Percentiles rank a stretch among this genome's conserved stretches.
phyloP scores from a whole-genome alignment of 2,888 invertebrate species.

The Seladonia tumulorum region DNA sequence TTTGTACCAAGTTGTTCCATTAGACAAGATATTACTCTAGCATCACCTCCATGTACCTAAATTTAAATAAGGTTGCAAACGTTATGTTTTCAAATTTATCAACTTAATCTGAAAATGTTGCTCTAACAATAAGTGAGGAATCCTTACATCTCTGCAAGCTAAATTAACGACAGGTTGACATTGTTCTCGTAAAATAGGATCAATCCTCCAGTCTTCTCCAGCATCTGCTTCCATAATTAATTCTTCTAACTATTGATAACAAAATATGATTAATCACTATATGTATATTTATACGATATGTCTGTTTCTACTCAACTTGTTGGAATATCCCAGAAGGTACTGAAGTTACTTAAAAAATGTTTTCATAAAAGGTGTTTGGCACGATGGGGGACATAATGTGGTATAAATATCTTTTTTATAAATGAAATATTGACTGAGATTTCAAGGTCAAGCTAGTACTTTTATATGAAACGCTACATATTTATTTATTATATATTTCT shows the following conservation, averaged over 20 bases:
- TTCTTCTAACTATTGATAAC: slow-evolving; percentile 88
- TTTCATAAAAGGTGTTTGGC: no score
- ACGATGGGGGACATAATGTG: background rate
- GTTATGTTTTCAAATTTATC: slow-evolving; percentile 65
- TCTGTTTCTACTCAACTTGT: background rate
- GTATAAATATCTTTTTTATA: no score
- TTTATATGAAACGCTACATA: no score
- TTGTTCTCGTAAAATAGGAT: slow-evolving; percentile 94
- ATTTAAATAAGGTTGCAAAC: slow-evolving; percentile 21
- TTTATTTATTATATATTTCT: no score
- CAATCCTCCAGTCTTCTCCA: slow-evolving; percentile 98
- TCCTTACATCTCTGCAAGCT: slow-evolving; percentile 88
- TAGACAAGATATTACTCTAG: slow-evolving; percentile 95
- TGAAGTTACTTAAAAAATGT: background rate
- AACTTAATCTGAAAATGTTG: background rate
- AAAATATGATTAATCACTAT: slow-evolving; percentile 4
- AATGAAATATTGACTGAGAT: no score
- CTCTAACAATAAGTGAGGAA: background rate
- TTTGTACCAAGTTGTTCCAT: slow-evolving; percentile 95
- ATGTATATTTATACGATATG: no score
- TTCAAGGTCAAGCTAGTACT: background rate
- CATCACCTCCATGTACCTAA: slow-evolving; percentile 90
- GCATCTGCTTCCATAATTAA: slow-evolving; percentile 95
- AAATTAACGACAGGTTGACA: slow-evolving; percentile 94
- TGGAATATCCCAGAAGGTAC: background rate